Evolutionary conservation across 2,797 vertebrate species (phyloP).

Genomic region (Sebastes glaucus): DNA sequence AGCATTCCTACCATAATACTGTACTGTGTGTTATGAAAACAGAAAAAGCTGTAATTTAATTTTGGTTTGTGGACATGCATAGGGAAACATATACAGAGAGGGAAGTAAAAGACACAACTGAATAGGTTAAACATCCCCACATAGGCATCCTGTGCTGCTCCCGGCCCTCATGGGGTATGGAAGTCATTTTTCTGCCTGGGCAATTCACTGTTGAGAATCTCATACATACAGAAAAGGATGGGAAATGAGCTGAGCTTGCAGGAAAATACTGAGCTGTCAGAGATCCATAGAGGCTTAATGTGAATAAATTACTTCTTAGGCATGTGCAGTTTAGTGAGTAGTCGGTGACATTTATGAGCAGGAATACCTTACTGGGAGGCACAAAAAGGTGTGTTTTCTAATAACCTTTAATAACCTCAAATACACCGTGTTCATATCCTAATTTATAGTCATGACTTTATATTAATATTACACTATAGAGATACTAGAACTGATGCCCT

Average conservation of each 20-base stretch:
- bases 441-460: background rate
- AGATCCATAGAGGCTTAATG: conserved; percentile 33
- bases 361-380: conserved; percentile 2
- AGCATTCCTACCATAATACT: background rate
- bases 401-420: background rate
- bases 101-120: background rate
- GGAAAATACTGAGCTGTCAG: conserved; percentile 44
- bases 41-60: background rate
- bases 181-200: conserved; percentile 77
- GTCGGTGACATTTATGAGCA: conserved; percentile 10
- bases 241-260: conserved; percentile 61
- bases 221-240: conserved; percentile 58
- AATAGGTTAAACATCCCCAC: conserved; percentile 12
- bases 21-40: background rate
- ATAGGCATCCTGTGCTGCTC: conserved; percentile 21
- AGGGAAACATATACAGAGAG: background rate
- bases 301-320: conserved; percentile 41
- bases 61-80: background rate
- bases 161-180: conserved; percentile 51
- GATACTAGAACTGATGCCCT: background rate
- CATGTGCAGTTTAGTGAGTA: conserved; percentile 14
- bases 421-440: background rate
- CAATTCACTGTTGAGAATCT: conserved; percentile 65
- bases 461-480: background rate
- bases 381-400: background rate